Evolutionary conservation across 1,140 invertebrate species (phyloP), one percentile per base, ranked within the genome.

Genomic region (Colletes gigas): DNA sequence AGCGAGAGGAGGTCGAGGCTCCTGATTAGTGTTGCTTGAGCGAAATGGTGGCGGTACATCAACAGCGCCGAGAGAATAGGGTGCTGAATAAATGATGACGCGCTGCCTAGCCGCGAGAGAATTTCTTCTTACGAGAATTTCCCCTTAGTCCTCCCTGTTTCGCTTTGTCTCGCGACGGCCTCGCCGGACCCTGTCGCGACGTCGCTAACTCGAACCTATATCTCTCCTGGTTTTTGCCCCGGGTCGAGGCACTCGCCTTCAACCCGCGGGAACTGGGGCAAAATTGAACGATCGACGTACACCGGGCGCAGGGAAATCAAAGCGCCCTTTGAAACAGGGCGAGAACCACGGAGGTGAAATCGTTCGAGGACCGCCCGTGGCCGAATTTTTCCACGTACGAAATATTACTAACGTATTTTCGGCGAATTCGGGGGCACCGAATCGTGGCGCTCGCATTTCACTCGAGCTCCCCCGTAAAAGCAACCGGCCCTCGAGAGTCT

Each of bases 81-180:
- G 52, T 66, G 80, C 21, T 82, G 80, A 82, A 82, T 82, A 82
- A 82, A 82, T 65, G 80, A 82, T 78, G 63, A 80, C 63, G 62
- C 55, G 62, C 30, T 74, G 67, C 80, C 73, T 65, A 71, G 74
- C 67, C 75, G 52, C 78, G 78, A 80, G 62, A 80, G 71, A 59
- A 82, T 78, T 77, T 78, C 59, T 65, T 78, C 69, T 72, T 47
- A 21, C 21, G 19, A 30, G 78, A 74, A 65, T 59, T 52, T 60
- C 62, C 63, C 41, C 52, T 52, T 41, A 5, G 17, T 41, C n/a
- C 19, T 52, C 5, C 59, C 50, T 9, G n/a, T 8, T 9, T 12
- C 30, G 15, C 50, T 55, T 44, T 47, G 30, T 71, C 41, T 14
- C 52, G 19, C 41, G 9, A 17, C 70, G 50, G 6, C 3, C 60